Evolutionary conservation across 2,797 vertebrate genomes (phyloP).

Genomic region (Corythornis leucogaster): DNA sequence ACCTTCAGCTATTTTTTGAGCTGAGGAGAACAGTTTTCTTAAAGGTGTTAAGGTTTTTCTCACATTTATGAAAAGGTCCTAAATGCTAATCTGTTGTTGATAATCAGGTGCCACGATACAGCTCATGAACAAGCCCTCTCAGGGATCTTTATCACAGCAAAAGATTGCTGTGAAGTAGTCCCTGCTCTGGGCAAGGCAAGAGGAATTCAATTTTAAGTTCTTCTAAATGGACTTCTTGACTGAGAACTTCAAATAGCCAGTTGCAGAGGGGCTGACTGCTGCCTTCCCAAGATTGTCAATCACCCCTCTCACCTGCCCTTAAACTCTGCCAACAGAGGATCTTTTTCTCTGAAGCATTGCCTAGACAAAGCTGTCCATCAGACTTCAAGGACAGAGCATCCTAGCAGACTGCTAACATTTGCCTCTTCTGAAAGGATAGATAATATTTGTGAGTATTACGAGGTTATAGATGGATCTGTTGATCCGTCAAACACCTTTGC

Average conservation of each 20-base stretch:
- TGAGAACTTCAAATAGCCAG: background rate
- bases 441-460: background rate
- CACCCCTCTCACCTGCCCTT: background rate
- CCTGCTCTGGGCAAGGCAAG: background rate
- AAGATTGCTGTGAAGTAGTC: background rate
- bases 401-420: background rate
- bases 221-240: background rate
- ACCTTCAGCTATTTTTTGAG: background rate
- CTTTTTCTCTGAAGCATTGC: background rate
- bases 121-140: background rate
- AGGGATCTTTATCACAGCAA: background rate
- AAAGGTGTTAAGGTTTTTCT: background rate
- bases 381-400: background rate
- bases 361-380: background rate
- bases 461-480: background rate
- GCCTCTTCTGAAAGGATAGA: background rate
- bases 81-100: background rate
- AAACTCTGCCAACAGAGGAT: background rate
- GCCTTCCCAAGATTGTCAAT: background rate
- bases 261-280: background rate
- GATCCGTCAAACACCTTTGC: background rate
- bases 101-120: background rate
- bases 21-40: background rate
- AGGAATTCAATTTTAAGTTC: background rate
- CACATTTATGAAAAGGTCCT: background rate